Percentiles rank a stretch among this genome's conserved stretches.
phyloP scores from a whole-genome alignment of 2,888 invertebrate species.

The Oithona nana region DNA sequence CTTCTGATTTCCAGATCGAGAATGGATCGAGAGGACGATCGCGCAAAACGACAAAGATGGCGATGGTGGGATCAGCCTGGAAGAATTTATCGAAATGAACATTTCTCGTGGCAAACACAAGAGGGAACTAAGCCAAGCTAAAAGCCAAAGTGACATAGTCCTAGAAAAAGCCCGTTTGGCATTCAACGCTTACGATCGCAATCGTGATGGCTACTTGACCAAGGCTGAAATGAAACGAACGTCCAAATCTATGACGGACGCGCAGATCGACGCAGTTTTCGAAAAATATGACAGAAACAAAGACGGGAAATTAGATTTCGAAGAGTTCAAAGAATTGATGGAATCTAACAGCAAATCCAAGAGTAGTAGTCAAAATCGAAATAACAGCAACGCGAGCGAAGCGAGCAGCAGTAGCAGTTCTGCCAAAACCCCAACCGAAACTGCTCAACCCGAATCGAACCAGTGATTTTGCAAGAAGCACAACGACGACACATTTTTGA shows the following conservation, averaged over 20 bases:
- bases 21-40: constrained; percentile 13
- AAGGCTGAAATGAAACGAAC: constrained; percentile 8
- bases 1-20: constrained; percentile 4
- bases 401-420: no score
- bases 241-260: constrained; percentile 15
- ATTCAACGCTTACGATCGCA: constrained; percentile 12
- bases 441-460: no score
- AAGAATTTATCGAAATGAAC: constrained; percentile 14
- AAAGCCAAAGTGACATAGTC: neutral
- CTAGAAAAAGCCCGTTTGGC: constrained; percentile 6
- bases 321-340: constrained; percentile 14
- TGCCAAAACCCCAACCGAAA: no score
- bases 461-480: no score
- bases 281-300: constrained; percentile 13
- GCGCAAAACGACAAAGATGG: constrained; percentile 13
- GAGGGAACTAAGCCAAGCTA: neutral
- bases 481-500: no score
- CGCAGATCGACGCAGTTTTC: constrained; percentile 14
- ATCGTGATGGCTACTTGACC: constrained; percentile 6
- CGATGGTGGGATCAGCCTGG: constrained; percentile 8
- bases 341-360: neutral
- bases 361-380: no score
- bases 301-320: constrained; percentile 12
- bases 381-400: no score
- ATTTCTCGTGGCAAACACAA: neutral